Base-by-base conservation (phyloP, 2,888 invertebrate genomes). In the Subacronicta megacephala region DNA sequence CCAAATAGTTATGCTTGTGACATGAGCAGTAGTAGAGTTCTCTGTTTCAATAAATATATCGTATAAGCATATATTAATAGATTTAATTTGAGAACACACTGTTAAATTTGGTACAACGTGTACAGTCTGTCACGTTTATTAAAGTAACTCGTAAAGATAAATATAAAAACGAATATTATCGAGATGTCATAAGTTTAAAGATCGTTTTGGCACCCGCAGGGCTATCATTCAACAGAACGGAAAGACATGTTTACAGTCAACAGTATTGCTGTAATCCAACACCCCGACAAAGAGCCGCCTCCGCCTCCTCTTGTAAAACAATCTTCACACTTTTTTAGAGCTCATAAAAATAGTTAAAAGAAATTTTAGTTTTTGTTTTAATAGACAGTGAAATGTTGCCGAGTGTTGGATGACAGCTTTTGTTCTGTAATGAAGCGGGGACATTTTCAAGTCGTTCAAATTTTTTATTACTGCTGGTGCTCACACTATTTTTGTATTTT, bases 331-430 rank as follows among this genome's bases (percentile, higher is more conserved):
- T 92, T 92, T 92, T 93, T 93, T 93, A 92, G 82, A 85, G 87
- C 87, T 80, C 89, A 91, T 94, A 93, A 94, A 94, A 94, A 94
- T 93, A 93, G 93, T 93, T 92, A 82, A 93, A 93, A 93, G 92
- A 89, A 89, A 90, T 89, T 90, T 83, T 84, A 79, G 76, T 82
- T 85, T 88, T 87, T 89, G 84, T 90, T 92, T 90, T 90, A 90
- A 92, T 92, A 93, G 92, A 92, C 93, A 90, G 89, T 93, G 93
- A 93, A 93, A 93, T 93, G 94, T 94, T 90, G 88, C 94, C 90
- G 92, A 92, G 90, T 89, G 89, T 90, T 90, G 79, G 89, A 87
- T 92, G 93, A 93, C 93, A 91, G 93, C 93, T 93, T 94, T 93
- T 94, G 93, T 93, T 92, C 90, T 90, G 88, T 92, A 90, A 91